Conservation (phyloP, 2,797 vertebrate genomes). For the Anomalospiza imberbis region DNA sequence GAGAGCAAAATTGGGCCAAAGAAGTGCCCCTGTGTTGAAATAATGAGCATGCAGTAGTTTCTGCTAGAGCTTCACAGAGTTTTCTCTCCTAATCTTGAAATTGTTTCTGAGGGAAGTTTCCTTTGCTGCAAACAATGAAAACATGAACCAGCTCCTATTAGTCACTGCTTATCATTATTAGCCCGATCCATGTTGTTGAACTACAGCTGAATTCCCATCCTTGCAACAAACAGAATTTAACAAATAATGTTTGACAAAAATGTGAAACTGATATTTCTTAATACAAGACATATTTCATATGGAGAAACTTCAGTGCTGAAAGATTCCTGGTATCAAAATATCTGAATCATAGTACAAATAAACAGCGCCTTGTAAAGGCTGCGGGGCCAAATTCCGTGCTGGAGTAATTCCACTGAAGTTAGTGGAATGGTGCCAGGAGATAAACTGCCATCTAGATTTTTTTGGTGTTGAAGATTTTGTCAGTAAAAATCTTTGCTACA, state of each 20-base stretch:
- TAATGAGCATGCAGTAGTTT: conserved; percentile 19
- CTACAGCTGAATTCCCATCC: conserved; percentile 55
- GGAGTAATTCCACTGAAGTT: conserved; percentile 30
- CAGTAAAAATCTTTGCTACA: not conserved
- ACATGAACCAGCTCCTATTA: conserved; percentile 24
- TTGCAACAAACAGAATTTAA: conserved; percentile 60
- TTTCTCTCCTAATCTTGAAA: conserved; percentile 33
- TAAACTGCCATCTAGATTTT: conserved; percentile 27
- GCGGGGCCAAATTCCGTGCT: conserved; percentile 46
- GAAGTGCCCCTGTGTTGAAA: conserved; percentile 42
- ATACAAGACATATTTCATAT: conserved; percentile 66
- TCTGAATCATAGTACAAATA: conserved; percentile 31
- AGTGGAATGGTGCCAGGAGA: conserved; percentile 45
- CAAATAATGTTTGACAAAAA: conserved; percentile 71
- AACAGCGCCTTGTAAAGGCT: conserved; percentile 45
- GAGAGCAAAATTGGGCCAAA: not conserved
- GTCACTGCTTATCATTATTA: conserved; percentile 38
- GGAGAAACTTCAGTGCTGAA: conserved; percentile 46
- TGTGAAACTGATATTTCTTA: conserved; percentile 70
- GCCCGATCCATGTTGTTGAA: not conserved
- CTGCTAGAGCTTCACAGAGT: conserved; percentile 19
- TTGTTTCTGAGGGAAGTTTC: conserved; percentile 37
- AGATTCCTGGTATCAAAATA: conserved; percentile 53
- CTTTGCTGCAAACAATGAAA: conserved; percentile 27
- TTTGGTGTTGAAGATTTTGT: not conserved